Percentiles rank a stretch among this genome's conserved stretches.
Conservation (phyloP, 1,140 invertebrate genomes). For the Diplogasteroides magnus region DNA sequence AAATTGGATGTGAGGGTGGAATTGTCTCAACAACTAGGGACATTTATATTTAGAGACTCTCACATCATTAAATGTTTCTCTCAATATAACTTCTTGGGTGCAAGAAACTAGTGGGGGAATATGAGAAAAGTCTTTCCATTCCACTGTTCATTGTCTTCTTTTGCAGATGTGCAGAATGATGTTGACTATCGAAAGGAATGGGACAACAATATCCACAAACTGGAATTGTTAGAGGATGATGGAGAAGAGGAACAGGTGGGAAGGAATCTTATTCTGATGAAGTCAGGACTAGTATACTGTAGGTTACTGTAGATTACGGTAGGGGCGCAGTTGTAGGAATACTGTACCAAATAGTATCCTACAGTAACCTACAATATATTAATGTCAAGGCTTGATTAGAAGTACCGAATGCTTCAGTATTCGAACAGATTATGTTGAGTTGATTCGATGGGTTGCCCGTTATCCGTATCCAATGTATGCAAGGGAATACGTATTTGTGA, state of each 20-base stretch:
- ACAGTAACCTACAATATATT: background rate
- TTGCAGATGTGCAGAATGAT: constrained; percentile 37
- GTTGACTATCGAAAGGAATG: constrained; percentile 40
- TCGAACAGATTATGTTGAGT: too few species aligned
- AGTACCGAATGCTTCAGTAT: too few species aligned
- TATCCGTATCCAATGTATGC: constrained; percentile 48
- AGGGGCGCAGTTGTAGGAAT: background rate
- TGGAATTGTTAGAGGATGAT: constrained; percentile 41
- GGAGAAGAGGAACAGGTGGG: constrained; percentile 15
- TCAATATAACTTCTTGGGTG: background rate
- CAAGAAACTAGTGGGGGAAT: too few species aligned
- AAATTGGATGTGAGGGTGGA: background rate
- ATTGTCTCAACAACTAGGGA: background rate
- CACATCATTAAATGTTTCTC: background rate
- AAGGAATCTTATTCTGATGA: background rate
- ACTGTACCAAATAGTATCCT: background rate
- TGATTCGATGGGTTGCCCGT: constrained; percentile 37
- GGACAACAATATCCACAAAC: constrained; percentile 43
- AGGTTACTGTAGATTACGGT: background rate
- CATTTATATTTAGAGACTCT: background rate
- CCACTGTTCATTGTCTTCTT: background rate
- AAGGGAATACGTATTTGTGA: constrained; percentile 39
- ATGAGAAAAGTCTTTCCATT: too few species aligned
- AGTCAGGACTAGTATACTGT: background rate
- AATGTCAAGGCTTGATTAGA: too few species aligned